Percentiles rank a stretch among this genome's conserved stretches.
Evolutionary conservation across 2,113 vertebrate species (phyloP).

Genomic region (Actenoides hombroni): DNA sequence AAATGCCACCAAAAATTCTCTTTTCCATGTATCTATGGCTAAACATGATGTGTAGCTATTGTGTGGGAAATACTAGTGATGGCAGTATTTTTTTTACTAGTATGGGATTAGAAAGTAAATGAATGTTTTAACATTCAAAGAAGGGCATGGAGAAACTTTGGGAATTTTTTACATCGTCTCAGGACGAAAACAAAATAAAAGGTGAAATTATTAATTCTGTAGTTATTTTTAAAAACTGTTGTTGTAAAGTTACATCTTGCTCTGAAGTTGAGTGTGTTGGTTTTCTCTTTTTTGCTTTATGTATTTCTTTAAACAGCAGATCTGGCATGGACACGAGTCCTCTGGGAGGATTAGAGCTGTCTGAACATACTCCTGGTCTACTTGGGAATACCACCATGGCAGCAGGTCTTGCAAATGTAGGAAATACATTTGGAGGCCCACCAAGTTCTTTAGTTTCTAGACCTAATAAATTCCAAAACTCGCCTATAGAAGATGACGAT

Average conservation of each 20-base stretch:
- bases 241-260: neutral
- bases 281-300: constrained; percentile 14
- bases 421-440: constrained; percentile 79
- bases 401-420: constrained; percentile 83
- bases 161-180: neutral
- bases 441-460: constrained; percentile 76
- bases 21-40: neutral
- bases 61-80: neutral
- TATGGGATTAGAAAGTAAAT: neutral
- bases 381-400: constrained; percentile 83
- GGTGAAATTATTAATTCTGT: neutral
- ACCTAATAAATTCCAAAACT: constrained; percentile 77
- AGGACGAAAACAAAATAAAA: neutral
- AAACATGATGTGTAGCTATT: neutral
- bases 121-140: neutral
- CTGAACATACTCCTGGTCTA: constrained; percentile 70
- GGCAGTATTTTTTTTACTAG: neutral
- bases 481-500: constrained; percentile 83
- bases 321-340: constrained; percentile 85
- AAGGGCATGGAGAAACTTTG: neutral
- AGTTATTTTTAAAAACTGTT: neutral
- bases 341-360: constrained; percentile 79
- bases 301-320: constrained; percentile 60
- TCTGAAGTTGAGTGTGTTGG: constrained; percentile 32
- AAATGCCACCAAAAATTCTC: neutral